A percentile compares a stretch with the other conserved stretches of the same genome.
These are phyloP conservation scores for Mormyrus iriodes DNA, from an alignment of 2,113 vertebrate genomes.

Conservation along the genomic window DNA sequence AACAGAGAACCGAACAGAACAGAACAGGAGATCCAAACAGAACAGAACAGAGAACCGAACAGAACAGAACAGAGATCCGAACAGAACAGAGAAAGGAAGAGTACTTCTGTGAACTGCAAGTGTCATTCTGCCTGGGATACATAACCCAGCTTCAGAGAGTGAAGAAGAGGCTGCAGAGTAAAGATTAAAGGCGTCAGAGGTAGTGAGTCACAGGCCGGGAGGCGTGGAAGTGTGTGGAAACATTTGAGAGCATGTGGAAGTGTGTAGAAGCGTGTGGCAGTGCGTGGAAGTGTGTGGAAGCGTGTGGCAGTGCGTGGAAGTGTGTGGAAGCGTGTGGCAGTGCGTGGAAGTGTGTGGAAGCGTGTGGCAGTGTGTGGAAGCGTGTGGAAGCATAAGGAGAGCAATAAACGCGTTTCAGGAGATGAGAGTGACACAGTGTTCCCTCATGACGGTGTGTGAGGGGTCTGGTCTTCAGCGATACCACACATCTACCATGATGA, in stretches of 20 bases:
- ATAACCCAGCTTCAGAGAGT: slow-evolving; percentile 36
- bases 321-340: not conserved
- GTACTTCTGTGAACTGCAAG: slow-evolving; percentile 18
- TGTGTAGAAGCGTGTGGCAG: not conserved
- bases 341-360: not conserved
- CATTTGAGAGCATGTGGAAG: not conserved
- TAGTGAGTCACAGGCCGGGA: slow-evolving; percentile 21
- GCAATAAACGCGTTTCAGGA: slow-evolving; percentile 27
- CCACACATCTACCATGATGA: not conserved
- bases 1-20: not conserved
- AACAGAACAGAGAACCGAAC: not conserved
- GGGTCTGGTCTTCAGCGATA: not conserved
- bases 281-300: not conserved
- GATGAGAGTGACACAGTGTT: not conserved
- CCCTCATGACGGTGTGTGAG: not conserved
- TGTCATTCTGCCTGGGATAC: slow-evolving; percentile 28
- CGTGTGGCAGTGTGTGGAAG: not conserved
- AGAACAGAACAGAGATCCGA: no score
- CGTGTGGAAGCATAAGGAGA: not conserved
- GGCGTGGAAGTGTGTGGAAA: not conserved
- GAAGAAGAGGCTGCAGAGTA: slow-evolving; percentile 23
- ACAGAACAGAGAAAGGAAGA: not conserved
- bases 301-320: not conserved
- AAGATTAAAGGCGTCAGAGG: slow-evolving; percentile 39
- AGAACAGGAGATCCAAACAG: not conserved